Conservation (phyloP, 2,113 vertebrate species). For the Hippoglossus stenolepis region DNA sequence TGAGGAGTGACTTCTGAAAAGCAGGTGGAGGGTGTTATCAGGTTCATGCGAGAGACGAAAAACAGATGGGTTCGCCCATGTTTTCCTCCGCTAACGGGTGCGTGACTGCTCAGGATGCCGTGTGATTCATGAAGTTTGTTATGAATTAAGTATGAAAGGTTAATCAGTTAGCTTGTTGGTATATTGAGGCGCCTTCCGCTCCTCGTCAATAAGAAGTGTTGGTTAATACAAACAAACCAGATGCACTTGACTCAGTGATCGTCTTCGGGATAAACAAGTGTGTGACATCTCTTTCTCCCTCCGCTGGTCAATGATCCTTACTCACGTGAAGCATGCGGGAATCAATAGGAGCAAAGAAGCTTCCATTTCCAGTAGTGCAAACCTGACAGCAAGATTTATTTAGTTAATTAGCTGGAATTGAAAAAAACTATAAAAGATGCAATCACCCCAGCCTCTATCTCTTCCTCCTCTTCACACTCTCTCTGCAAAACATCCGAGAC, state of each 20-base stretch:
- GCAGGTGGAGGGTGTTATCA: slow-evolving; percentile 30
- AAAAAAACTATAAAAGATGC: slow-evolving; percentile 64
- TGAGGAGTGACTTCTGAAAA: slow-evolving; percentile 60
- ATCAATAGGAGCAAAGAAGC: slow-evolving; percentile 74
- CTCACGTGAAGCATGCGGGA: slow-evolving; percentile 42
- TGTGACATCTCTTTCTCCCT: slow-evolving; percentile 62
- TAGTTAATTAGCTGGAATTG: slow-evolving; percentile 74
- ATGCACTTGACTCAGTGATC: slow-evolving; percentile 17
- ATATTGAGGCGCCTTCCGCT: slow-evolving; percentile 8
- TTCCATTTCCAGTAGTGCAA: slow-evolving; percentile 69
- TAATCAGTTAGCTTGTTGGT: slow-evolving; percentile 36
- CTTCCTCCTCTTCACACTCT: slow-evolving; percentile 16
- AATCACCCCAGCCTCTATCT: slow-evolving; percentile 32
- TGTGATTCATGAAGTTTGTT: slow-evolving; percentile 25
- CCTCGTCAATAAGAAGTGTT: slow-evolving; percentile 27
- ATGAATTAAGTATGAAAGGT: slow-evolving; percentile 24
- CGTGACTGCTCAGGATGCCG: neutral
- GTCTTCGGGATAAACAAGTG: slow-evolving; percentile 38
- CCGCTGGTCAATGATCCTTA: slow-evolving; percentile 66
- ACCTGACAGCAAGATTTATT: slow-evolving; percentile 78
- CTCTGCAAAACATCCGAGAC: slow-evolving; percentile 53
- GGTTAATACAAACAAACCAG: slow-evolving; percentile 28
- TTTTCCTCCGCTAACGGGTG: slow-evolving; percentile 18
- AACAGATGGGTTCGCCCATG: slow-evolving; percentile 27
- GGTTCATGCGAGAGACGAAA: slow-evolving; percentile 1